Base-by-base conservation (phyloP, 2,888 invertebrate genomes). In the Molorchus minor region DNA sequence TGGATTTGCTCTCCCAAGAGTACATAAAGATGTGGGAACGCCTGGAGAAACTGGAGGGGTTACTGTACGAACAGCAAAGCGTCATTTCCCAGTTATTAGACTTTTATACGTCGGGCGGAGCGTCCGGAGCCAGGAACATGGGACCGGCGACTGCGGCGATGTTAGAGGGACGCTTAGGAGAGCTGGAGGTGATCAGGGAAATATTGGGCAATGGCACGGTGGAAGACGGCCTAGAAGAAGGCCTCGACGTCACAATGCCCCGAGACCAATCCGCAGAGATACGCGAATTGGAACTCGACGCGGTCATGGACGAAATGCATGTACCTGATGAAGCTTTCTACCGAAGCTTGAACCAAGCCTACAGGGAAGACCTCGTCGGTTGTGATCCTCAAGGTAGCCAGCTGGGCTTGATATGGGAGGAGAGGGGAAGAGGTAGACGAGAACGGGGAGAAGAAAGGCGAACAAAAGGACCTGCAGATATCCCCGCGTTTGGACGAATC, bases 21-120 rank as follows among this genome's bases (percentile, higher is more conserved):
- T 96, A 95, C 75, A 92, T 94, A 51, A 92, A 93, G 78, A 96
- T 96, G 91, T 96, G 95, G 94, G 92, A 93, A 75, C 85, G 94
- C 40, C 82, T 96, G 60, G 95, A 96, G 76, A 92, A 94, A 79
- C 82, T 96, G 20, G 95, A 96, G 78, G 87, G 91, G 16, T 85
- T 95, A 61, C 86, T 95, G 2, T 88, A 90, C 78, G 94, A 95
- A 76, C 96, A 96, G 79, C 95, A 95, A 79, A 91, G 92, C 70
- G 94, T 95, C 38, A 94, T 96, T 72, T 88, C 91, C 49, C 94
- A 94, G 76, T 83, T 96, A 73, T 87, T 95, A 76, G 90, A 91
- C 76, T 89, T 91, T 80, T 91, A 91, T 77, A 86, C 89, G 1
- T 78, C 82, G 8, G 86, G 87, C 65, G 85, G 86, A 62, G 68